These are phyloP conservation scores for Potorous gilbertii DNA, from an alignment of 2,797 vertebrate genomes.

Conservation along the genomic window DNA sequence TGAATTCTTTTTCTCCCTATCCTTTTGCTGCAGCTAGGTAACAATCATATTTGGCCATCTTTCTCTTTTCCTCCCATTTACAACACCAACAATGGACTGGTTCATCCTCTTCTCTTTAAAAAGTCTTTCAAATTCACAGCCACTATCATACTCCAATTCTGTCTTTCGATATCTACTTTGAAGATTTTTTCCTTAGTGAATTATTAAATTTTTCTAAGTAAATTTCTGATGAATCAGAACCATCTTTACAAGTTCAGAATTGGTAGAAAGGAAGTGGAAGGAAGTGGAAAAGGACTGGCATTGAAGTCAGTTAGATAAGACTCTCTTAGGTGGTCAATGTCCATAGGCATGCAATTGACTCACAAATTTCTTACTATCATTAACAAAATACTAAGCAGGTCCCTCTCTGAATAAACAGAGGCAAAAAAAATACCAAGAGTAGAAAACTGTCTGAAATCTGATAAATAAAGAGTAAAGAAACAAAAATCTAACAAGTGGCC, in stretches of 20 bases:
- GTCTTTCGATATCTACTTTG: background rate
- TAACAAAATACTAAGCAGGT: background rate
- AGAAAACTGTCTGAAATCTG: background rate
- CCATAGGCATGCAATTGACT: background rate
- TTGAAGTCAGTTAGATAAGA: background rate
- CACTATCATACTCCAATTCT: background rate
- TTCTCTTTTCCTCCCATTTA: background rate
- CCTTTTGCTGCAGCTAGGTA: background rate
- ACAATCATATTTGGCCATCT: background rate
- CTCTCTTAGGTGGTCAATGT: background rate
- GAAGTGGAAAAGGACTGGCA: background rate
- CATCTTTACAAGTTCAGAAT: background rate
- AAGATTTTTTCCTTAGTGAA: background rate
- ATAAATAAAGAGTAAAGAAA: background rate
- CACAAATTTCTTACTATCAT: background rate
- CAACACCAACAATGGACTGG: background rate
- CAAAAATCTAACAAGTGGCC: background rate
- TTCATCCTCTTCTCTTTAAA: background rate
- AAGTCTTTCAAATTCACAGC: background rate
- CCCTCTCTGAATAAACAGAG: background rate
- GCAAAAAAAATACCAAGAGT: background rate
- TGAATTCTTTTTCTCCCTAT: slow-evolving; percentile 5
- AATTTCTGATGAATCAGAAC: background rate
- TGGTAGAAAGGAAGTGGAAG: background rate
- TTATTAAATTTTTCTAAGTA: background rate